A percentile compares a stretch with the other conserved stretches of the same genome.
These are phyloP conservation scores for Cryptomyrus ogoouensis DNA, from an alignment of 2,113 vertebrate genomes.

Conservation along the genomic window DNA sequence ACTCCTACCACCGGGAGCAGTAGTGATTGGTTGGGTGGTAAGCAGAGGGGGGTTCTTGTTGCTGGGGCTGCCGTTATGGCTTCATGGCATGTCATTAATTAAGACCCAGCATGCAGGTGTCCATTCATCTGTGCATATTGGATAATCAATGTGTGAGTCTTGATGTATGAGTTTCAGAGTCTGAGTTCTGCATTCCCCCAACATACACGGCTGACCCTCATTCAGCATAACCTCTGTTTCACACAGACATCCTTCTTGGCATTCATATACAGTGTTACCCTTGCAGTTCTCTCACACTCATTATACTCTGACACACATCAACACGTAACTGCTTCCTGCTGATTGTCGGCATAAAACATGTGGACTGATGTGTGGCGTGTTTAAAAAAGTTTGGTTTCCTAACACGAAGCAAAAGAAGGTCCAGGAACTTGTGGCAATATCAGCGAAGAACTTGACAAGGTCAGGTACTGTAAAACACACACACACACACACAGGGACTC, in stretches of 20 bases:
- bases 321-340: not conserved
- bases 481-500: not conserved
- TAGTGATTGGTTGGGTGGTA: not conserved
- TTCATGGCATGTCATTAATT: not conserved
- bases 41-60: not conserved
- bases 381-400: not conserved
- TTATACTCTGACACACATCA: not conserved
- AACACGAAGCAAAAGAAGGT: not conserved
- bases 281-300: not conserved
- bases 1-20: not conserved
- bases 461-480: not conserved
- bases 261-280: not conserved
- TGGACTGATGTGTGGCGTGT: not conserved
- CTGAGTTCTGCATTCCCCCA: not conserved
- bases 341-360: not conserved
- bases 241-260: not conserved
- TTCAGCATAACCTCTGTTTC: not conserved
- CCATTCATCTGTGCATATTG: not conserved
- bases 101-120: not conserved
- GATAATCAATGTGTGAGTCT: not conserved
- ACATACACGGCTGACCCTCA: not conserved
- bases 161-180: not conserved
- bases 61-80: not conserved
- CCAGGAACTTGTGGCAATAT: not conserved
- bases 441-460: not conserved